These are phyloP conservation scores for Coracopsis vasa DNA, from an alignment of 2,113 vertebrate genomes.

Conservation along the genomic window DNA sequence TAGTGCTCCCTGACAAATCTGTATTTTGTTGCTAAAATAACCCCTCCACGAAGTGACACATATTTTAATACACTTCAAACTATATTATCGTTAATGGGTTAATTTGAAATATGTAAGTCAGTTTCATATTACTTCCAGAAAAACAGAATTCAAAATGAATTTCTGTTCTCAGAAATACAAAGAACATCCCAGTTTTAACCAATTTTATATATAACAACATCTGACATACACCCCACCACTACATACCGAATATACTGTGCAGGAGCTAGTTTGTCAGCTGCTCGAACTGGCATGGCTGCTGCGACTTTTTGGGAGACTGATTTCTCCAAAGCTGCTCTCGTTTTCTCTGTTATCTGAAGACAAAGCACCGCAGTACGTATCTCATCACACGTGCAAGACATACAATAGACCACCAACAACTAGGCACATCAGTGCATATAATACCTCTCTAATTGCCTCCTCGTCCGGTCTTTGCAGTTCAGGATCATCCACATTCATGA, in stretches of 20 bases:
- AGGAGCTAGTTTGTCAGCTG: slow-evolving; percentile 95
- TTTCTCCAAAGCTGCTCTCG: slow-evolving; percentile 90
- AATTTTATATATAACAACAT: background rate
- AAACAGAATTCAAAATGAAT: background rate
- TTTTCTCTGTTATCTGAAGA: slow-evolving; percentile 94
- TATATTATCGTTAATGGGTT: background rate
- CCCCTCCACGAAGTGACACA: background rate
- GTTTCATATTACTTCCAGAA: background rate
- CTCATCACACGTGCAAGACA: background rate
- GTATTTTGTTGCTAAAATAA: background rate
- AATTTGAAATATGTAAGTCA: background rate
- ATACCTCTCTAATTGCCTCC: slow-evolving; percentile 92
- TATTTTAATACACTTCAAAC: background rate
- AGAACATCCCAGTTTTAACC: background rate
- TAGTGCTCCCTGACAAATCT: background rate
- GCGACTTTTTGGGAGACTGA: slow-evolving; percentile 97
- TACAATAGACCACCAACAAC: background rate
- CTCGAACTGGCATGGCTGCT: slow-evolving; percentile 98
- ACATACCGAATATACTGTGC: slow-evolving; percentile 96
- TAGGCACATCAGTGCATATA: background rate
- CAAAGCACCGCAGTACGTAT: background rate
- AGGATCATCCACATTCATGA: slow-evolving; percentile 89
- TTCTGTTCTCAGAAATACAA: background rate
- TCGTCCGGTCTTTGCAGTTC: slow-evolving; percentile 93
- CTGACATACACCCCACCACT: background rate